A percentile compares a stretch with the other conserved stretches of the same genome.
phyloP scores from a whole-genome alignment of 64 coral and sea anemone genomes.

The Pocillopora damicornis region DNA sequence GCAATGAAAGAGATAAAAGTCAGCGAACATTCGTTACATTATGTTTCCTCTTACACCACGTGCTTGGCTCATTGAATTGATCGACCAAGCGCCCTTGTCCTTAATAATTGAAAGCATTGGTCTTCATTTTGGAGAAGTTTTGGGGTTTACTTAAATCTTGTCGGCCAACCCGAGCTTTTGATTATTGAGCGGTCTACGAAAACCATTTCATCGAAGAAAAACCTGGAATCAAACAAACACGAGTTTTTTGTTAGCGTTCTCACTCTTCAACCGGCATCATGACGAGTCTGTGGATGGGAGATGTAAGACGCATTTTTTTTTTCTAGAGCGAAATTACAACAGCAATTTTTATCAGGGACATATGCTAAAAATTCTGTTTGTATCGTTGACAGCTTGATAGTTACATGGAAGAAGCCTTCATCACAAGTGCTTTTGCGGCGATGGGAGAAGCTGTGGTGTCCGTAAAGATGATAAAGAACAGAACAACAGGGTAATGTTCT shows the following conservation, averaged over 20 bases:
- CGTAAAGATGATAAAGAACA: constrained; percentile 94
- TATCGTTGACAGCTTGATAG: constrained; percentile 64
- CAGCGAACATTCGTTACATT: too few species aligned
- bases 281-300: constrained; percentile 97
- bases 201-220: background rate
- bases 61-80: too few species aligned
- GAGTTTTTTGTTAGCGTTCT: background rate
- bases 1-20: too few species aligned
- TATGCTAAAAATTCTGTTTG: background rate
- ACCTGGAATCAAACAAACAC: background rate
- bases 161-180: background rate
- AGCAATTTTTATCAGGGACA: background rate
- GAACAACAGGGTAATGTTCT: constrained; percentile 76
- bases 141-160: background rate
- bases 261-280: constrained; percentile 36
- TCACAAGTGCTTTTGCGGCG: constrained; percentile 86
- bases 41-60: too few species aligned
- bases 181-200: background rate
- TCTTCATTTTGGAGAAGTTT: background rate
- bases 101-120: too few species aligned
- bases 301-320: constrained; percentile 59
- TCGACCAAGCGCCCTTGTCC: too few species aligned
- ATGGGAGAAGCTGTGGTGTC: constrained; percentile 80
- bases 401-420: constrained; percentile 90
- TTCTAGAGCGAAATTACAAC: background rate